phyloP scores from a whole-genome alignment of 2,113 vertebrate species.

The Cygnus buccinator region DNA sequence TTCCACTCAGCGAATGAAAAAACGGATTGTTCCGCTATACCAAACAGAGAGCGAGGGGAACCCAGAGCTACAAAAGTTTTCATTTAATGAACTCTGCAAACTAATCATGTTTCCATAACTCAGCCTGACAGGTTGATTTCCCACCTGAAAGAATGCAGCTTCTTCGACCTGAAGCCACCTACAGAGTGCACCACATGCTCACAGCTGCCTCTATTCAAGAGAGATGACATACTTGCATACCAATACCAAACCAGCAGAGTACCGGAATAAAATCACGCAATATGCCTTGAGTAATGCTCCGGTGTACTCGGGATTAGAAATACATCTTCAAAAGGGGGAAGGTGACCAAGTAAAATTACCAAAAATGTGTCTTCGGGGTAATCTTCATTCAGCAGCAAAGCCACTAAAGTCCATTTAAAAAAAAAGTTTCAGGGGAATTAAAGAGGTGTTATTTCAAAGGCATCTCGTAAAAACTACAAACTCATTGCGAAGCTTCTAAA shows the following conservation, averaged over 20 bases:
- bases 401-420: slow-evolving; percentile 36
- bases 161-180: slow-evolving; percentile 66
- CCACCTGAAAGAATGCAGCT: slow-evolving; percentile 69
- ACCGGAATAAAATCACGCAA: slow-evolving; percentile 21
- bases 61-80: slow-evolving; percentile 58
- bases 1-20: slow-evolving; percentile 82
- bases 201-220: slow-evolving; percentile 13
- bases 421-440: slow-evolving; percentile 24
- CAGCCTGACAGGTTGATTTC: slow-evolving; percentile 75
- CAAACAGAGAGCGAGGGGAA: slow-evolving; percentile 66
- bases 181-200: slow-evolving; percentile 62
- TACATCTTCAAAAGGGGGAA: slow-evolving; percentile 62
- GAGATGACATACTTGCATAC: background rate
- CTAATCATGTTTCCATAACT: slow-evolving; percentile 77
- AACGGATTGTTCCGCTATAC: slow-evolving; percentile 73
- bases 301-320: slow-evolving; percentile 53
- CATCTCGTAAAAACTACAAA: slow-evolving; percentile 46
- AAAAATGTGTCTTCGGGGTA: slow-evolving; percentile 40
- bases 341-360: slow-evolving; percentile 46
- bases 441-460: slow-evolving; percentile 46
- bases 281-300: slow-evolving; percentile 22
- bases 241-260: background rate
- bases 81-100: slow-evolving; percentile 77
- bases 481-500: slow-evolving; percentile 48
- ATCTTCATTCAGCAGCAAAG: slow-evolving; percentile 49